phyloP scores from a whole-genome alignment of 2,888 invertebrate genomes.

The Bombylius major region DNA sequence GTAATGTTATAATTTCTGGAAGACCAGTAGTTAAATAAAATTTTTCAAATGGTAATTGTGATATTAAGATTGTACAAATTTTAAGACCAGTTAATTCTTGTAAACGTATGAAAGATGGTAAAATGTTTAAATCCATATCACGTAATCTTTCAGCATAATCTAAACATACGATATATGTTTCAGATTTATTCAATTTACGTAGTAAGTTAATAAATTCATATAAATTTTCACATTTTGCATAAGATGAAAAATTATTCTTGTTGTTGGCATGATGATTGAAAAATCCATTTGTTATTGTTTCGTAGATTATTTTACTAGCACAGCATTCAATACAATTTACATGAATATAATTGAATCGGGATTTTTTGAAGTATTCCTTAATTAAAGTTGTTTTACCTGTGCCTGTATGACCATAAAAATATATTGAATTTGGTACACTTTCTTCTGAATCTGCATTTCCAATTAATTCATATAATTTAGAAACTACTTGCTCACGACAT shows the following conservation, averaged over 20 bases:
- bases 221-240: conserved; percentile 52
- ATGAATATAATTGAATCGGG: conserved; percentile 42
- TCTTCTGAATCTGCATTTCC: conserved; percentile 42
- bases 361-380: conserved; percentile 44
- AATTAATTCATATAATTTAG: conserved; percentile 22
- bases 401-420: conserved; percentile 69
- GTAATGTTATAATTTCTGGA: conserved; percentile 56
- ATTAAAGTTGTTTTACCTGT: conserved; percentile 71
- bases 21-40: conserved; percentile 57
- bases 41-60: conserved; percentile 70
- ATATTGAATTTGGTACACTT: conserved; percentile 54
- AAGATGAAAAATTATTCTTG: conserved; percentile 30
- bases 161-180: conserved; percentile 52
- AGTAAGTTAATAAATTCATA: conserved; percentile 50
- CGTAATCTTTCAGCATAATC: conserved; percentile 72
- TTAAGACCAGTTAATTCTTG: conserved; percentile 59
- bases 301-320: conserved; percentile 59
- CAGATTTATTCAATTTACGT: conserved; percentile 25
- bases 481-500: conserved; percentile 26
- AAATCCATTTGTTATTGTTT: conserved; percentile 55
- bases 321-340: conserved; percentile 78
- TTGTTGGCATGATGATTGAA: conserved; percentile 33
- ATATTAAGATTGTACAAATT: conserved; percentile 62
- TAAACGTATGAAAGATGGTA: conserved; percentile 59
- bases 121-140: conserved; percentile 57